A percentile compares a stretch with the other conserved stretches of the same genome.
phyloP scores from a whole-genome alignment of 1,140 invertebrate species.

The Nebria ingens region DNA sequence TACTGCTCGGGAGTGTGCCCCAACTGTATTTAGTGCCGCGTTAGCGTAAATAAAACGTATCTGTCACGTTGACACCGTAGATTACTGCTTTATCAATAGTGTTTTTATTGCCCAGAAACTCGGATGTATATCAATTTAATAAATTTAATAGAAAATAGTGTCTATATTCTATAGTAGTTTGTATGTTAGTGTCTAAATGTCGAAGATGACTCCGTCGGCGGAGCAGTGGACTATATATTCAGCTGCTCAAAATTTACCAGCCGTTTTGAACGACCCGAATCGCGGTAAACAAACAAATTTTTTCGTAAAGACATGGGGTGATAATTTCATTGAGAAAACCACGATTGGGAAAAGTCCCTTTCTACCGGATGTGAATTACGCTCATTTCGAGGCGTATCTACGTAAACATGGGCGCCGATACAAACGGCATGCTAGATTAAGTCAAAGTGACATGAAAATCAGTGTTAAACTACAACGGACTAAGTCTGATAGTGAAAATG shows the following conservation, averaged over 20 bases:
- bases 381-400: slow-evolving; percentile 83
- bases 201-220: slow-evolving; percentile 27
- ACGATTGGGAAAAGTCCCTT: slow-evolving; percentile 66
- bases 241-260: slow-evolving; percentile 87
- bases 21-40: too few species aligned
- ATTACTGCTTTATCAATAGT: too few species aligned
- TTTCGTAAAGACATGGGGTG: slow-evolving; percentile 97
- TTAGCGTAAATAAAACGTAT: too few species aligned
- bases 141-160: too few species aligned
- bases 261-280: slow-evolving; percentile 91
- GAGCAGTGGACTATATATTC: slow-evolving; percentile 67
- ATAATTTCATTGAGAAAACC: slow-evolving; percentile 76
- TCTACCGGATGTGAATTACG: slow-evolving; percentile 71
- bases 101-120: too few species aligned
- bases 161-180: too few species aligned
- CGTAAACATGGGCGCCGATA: slow-evolving; percentile 59
- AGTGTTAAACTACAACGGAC: slow-evolving; percentile 19
- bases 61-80: too few species aligned
- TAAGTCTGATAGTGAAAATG: slow-evolving; percentile 14
- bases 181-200: too few species aligned
- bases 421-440: slow-evolving; percentile 42
- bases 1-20: too few species aligned
- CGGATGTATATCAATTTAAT: too few species aligned
- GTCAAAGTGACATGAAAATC: slow-evolving; percentile 34
- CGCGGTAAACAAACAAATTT: slow-evolving; percentile 84